These are phyloP conservation scores for Echinops telfairi DNA, from an alignment of 2,113 vertebrate genomes.

Conservation along the genomic window DNA sequence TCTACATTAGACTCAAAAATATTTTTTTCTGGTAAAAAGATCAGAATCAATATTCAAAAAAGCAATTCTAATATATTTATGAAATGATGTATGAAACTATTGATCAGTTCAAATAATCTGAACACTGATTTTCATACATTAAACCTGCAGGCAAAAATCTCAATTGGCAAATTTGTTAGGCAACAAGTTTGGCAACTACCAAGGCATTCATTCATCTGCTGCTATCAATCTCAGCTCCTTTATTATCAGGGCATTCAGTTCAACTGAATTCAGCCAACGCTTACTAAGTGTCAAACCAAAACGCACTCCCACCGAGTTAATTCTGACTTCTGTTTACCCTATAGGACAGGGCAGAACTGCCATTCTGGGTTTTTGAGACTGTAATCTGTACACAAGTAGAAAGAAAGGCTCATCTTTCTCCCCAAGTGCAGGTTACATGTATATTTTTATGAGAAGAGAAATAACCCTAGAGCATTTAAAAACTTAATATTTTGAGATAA, in stretches of 20 bases:
- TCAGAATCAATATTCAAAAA: slow-evolving; percentile 51
- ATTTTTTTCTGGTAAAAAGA: slow-evolving; percentile 46
- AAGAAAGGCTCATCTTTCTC: no score
- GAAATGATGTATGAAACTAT: background rate
- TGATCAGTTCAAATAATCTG: slow-evolving; percentile 5
- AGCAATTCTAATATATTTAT: slow-evolving; percentile 9
- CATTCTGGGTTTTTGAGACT: no score
- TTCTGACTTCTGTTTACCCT: no score
- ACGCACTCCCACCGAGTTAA: no score
- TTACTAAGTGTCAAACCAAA: background rate
- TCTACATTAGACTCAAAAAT: background rate
- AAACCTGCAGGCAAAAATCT: slow-evolving; percentile 10
- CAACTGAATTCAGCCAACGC: slow-evolving; percentile 3
- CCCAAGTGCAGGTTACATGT: background rate
- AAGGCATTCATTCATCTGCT: background rate
- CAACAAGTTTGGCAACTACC: background rate
- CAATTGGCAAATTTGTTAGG: background rate
- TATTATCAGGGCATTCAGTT: background rate
- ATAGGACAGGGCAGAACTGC: no score
- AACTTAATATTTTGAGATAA: background rate
- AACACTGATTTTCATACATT: background rate
- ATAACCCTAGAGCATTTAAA: background rate
- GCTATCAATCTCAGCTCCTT: background rate
- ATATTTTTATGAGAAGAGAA: background rate
- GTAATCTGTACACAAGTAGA: no score